Base-by-base conservation (phyloP, 92 coral and sea anemone genomes). In the Umimayanthus chanpuru region DNA sequence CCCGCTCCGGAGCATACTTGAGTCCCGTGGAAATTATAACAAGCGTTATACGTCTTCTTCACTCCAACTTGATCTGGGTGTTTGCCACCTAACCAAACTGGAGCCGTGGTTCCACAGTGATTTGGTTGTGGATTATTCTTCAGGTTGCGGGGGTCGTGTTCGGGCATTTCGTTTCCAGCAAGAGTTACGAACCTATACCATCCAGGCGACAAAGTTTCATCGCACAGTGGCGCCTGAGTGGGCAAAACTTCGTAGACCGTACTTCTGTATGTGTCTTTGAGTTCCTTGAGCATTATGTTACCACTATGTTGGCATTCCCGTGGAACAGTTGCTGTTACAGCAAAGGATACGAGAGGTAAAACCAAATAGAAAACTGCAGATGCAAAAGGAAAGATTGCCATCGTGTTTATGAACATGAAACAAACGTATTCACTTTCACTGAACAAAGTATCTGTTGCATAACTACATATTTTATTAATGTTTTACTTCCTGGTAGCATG, bases 11-110 rank as follows among this genome's bases (percentile, higher is more conserved):
- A 7, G 84, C 84, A 80, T 9, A 30, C 28, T n/a, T 80, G 84
- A 2, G 5, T 2, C 4, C 84, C 84, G 6, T 0, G 6, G 15
- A 55, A 10, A 53, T 80, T 80, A 26, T 1, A 16, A 30, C 84
- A 80, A 7, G 71, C 72, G 29, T 39, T 41, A 18, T n/a, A 30
- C 11, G 43, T 55, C 43, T 30, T 55, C 4, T 55, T 58, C 9
- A 28, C 84, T 16, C 84, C 84, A 56, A 28, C 8, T 10, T 56
- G 4, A 28, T 16, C 4, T 23, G 84, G 72, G 20, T 56, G 84
- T 29, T 56, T 80, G 43, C 84, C 84, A 55, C 71, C 49, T 39
- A 80, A 36, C 84, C 84, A 80, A 18, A 80, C 36, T 21, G 84
- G 84, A 21, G 14, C 15, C 7, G 3, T 20, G 32, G 84, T 80